Percentiles rank a stretch among this genome's conserved stretches.
These are phyloP conservation scores for Tanypteryx hageni DNA, from an alignment of 2,888 invertebrate genomes.

Conservation along the genomic window DNA sequence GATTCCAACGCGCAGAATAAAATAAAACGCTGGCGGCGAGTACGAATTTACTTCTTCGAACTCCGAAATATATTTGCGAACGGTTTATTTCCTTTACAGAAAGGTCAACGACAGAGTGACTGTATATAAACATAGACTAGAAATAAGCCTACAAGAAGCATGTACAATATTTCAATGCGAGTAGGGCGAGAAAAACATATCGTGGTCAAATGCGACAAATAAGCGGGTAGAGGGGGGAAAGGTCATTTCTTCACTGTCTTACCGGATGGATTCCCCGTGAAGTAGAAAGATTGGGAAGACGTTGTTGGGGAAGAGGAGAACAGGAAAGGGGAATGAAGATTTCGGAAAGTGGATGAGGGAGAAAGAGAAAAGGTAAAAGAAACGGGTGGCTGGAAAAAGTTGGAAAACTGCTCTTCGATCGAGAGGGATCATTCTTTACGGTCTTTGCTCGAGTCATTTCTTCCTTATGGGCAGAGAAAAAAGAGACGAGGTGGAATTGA, in stretches of 20 bases:
- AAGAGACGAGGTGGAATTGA: conserved; percentile 13
- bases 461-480: not conserved
- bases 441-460: not conserved
- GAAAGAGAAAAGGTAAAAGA: not conserved
- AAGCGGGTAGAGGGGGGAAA: not conserved
- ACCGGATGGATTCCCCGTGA: not conserved
- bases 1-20: too few species aligned
- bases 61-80: too few species aligned
- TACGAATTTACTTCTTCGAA: too few species aligned
- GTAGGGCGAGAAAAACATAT: too few species aligned
- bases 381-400: not conserved
- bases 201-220: not conserved
- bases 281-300: not conserved
- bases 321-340: not conserved
- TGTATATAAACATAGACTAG: too few species aligned
- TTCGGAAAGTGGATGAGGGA: not conserved
- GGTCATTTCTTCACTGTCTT: not conserved
- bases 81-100: too few species aligned
- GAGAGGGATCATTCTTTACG: conserved; percentile 24
- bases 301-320: not conserved
- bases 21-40: too few species aligned
- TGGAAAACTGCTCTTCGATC: conserved; percentile 17
- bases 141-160: too few species aligned
- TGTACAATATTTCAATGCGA: too few species aligned
- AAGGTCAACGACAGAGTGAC: too few species aligned